phyloP scores from a whole-genome alignment of 2,797 vertebrate species.

The Centropyge bicolor region DNA sequence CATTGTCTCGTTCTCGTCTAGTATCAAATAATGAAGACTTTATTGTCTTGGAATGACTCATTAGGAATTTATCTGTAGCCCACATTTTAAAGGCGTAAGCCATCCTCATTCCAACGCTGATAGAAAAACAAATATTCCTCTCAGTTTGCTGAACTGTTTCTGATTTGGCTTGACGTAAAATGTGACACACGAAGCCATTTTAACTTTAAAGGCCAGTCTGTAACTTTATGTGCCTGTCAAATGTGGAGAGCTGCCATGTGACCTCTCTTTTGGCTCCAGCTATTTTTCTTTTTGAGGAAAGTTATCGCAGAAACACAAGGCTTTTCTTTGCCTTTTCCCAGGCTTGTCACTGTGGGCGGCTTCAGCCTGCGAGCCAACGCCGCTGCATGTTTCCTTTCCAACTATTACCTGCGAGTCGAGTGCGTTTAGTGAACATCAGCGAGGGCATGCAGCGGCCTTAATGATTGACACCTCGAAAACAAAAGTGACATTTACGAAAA shows the following conservation, averaged over 20 bases:
- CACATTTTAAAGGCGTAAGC: conserved; percentile 29
- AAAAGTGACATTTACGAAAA: conserved; percentile 4
- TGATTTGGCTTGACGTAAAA: conserved; percentile 43
- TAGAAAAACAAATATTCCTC: not conserved
- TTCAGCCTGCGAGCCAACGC: conserved; percentile 7
- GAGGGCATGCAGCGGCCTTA: not conserved
- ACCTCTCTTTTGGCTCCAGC: conserved; percentile 34
- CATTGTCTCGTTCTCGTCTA: conserved; percentile 20
- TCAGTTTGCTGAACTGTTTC: conserved; percentile 33
- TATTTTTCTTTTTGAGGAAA: not conserved
- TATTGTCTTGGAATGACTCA: conserved; percentile 19
- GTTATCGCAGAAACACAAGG: not conserved
- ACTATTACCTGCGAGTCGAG: not conserved
- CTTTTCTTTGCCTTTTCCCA: conserved; percentile 6
- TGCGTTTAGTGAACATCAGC: not conserved
- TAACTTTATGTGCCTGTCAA: conserved; percentile 66
- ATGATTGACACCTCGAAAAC: conserved; percentile 16
- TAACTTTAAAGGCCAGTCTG: conserved; percentile 64
- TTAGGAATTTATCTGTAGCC: not conserved
- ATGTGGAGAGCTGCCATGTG: conserved; percentile 21
- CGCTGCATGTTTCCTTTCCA: not conserved
- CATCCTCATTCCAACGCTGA: conserved; percentile 13
- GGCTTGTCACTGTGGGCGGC: conserved; percentile 17
- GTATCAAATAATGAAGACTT: not conserved
- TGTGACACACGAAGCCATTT: conserved; percentile 64